phyloP scores from a whole-genome alignment of 2,888 invertebrate species.

The Cremastinae sp. region DNA sequence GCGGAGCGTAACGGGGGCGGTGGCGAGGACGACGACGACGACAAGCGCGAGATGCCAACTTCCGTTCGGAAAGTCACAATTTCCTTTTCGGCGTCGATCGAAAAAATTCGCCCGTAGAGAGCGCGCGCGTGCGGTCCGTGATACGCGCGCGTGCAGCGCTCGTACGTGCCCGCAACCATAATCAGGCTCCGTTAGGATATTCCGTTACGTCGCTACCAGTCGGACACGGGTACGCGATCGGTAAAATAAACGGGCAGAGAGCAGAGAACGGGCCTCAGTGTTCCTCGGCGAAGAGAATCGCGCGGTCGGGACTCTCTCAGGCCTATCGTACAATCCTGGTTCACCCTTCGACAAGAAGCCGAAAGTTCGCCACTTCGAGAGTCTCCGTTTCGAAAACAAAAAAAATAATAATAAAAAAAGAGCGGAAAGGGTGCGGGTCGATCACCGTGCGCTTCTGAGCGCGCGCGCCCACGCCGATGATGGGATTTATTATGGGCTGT shows the following conservation, averaged over 20 bases:
- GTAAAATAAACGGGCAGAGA: background rate
- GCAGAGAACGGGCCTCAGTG: background rate
- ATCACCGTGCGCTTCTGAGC: conserved; percentile 58
- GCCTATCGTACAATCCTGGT: background rate
- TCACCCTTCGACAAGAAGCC: too few relatives aligned
- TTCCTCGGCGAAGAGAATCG: background rate
- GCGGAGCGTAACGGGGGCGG: background rate
- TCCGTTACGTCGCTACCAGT: conserved; percentile 16
- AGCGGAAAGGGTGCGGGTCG: conserved; percentile 64
- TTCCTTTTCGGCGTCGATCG: conserved; percentile 38
- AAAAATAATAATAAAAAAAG: conserved; percentile 1
- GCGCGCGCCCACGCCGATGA: conserved; percentile 84
- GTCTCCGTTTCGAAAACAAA: background rate
- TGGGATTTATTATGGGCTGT: conserved; percentile 97
- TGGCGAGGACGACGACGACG: background rate
- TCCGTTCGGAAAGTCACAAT: conserved; percentile 49
- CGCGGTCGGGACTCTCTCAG: background rate
- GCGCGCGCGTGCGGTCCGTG: background rate
- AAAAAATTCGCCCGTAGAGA: background rate
- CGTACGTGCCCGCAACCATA: conserved; percentile 21
- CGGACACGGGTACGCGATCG: conserved; percentile 1
- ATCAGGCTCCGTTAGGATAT: conserved; percentile 19
- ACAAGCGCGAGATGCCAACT: conserved; percentile 23
- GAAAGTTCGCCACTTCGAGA: too few relatives aligned
- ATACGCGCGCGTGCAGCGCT: conserved; percentile 25